Evolutionary conservation across 2,797 vertebrate genomes (phyloP), one percentile per base, ranked within the genome.

Genomic region (Gallinago nigripennis): DNA sequence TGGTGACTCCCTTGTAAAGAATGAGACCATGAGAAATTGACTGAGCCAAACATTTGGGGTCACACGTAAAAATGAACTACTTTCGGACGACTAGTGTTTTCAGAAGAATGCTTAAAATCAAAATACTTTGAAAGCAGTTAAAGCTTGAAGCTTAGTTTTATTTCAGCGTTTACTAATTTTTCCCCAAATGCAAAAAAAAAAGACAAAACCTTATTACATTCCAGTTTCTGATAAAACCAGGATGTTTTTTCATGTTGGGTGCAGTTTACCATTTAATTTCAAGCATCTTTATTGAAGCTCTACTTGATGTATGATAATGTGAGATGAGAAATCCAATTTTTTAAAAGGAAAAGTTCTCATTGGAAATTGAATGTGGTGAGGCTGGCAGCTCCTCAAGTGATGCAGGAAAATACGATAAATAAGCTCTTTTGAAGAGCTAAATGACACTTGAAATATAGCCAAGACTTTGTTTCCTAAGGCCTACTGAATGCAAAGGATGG

Each of bases 341-440:
- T 76, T 82, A 8, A 15, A 28, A 76, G 24, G 35, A 76, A 61
- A 91, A 84, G 48, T 53, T 94, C 75, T 82, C 37, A 17, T 6
- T 95, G 78, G 83, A 85, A 84, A 91, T 90, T 86, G 79, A 94
- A 88, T 75, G 69, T 58, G 11, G 16, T 90, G 60, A 75, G 12
- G 70, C 75, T 93, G 83, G 58, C 61, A 96, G 50, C 31, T 89
- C 16, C 83, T 92, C 83, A 94, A 93, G 82, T 63, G 35, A 76
- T 72, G 20, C 43, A 92, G 60, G 51, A 51, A 61, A 92, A 93
- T 86, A 92, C 9, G 20, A 76, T 92, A 70, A 96, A 73, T 92
- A 93, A 51, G 23, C 70, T 91, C 33, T 88, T 93, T 77, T 84
- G 73, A 92, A 60, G 53, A 85, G 71, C 41, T 72, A 65, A 88